Conservation (phyloP, 2,113 vertebrate genomes). For the Pyxicephalus adspersus region DNA sequence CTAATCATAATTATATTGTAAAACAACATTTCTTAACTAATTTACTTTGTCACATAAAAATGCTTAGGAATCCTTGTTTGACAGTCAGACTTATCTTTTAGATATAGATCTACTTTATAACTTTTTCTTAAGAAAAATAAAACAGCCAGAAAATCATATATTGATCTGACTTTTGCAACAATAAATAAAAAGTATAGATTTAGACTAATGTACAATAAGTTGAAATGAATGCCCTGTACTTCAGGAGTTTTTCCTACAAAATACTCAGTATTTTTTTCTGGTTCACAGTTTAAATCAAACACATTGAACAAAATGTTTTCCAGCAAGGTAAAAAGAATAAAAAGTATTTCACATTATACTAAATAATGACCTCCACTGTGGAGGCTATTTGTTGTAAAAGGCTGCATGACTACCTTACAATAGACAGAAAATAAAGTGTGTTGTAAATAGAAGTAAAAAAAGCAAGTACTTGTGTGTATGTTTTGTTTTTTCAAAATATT, state of each 20-base stretch:
- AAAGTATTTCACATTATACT: background rate
- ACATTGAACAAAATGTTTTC: conserved; percentile 24
- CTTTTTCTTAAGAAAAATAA: too few relatives aligned
- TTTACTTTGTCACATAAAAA: too few relatives aligned
- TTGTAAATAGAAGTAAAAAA: background rate
- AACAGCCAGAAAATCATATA: background rate
- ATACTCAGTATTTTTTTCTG: background rate
- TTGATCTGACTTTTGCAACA: background rate
- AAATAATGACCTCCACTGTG: background rate
- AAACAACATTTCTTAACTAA: too few relatives aligned
- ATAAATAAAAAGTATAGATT: background rate
- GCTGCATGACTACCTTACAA: background rate
- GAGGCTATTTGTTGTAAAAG: background rate
- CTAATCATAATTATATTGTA: too few relatives aligned
- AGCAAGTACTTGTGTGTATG: background rate
- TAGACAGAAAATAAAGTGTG: background rate
- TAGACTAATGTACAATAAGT: conserved; percentile 7
- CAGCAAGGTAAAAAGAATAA: background rate
- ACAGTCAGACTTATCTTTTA: background rate
- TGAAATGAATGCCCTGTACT: conserved; percentile 9
- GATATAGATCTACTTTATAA: background rate
- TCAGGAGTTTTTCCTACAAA: background rate
- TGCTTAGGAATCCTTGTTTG: background rate
- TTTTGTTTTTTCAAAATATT: background rate
- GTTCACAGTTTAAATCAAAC: conserved; percentile 20